These are phyloP conservation scores for Oryzias dopingdopingensis DNA, from an alignment of 2,797 vertebrate species.

Conservation along the genomic window DNA sequence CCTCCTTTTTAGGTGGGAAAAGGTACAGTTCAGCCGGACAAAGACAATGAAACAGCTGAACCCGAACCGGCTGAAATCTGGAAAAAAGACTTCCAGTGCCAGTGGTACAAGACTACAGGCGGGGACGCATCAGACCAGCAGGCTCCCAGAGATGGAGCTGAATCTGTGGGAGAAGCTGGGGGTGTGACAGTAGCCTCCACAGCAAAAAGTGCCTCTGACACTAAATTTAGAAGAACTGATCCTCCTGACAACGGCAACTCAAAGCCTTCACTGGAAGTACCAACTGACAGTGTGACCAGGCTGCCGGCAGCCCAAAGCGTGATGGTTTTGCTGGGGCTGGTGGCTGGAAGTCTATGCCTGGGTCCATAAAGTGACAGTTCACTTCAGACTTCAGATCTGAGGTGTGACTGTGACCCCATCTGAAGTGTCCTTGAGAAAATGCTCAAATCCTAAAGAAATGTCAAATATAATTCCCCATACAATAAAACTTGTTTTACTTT, in stretches of 20 bases:
- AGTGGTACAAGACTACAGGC: constrained; percentile 76
- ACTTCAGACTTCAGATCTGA: constrained; percentile 23
- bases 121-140: constrained; percentile 72
- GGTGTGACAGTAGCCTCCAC: constrained; percentile 20
- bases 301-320: constrained; percentile 16
- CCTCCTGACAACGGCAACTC: constrained; percentile 15
- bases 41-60: constrained; percentile 44
- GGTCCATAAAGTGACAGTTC: constrained; percentile 43
- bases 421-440: constrained; percentile 64
- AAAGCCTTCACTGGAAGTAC: constrained; percentile 24
- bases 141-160: constrained; percentile 62
- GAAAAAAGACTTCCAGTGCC: constrained; percentile 80
- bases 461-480: constrained; percentile 1
- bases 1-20: constrained; percentile 45
- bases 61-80: constrained; percentile 72
- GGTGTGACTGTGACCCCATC: constrained; percentile 16
- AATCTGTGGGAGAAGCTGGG: constrained; percentile 9
- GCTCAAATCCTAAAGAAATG: constrained; percentile 12
- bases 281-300: constrained; percentile 24
- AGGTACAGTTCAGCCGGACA: constrained; percentile 62
- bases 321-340: constrained; percentile 48
- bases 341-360: constrained; percentile 34
- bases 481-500: neutral
- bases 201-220: constrained; percentile 53
- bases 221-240: constrained; percentile 31